These are phyloP conservation scores for Carcharodon carcharias DNA, from an alignment of 2,797 vertebrate genomes.

Conservation along the genomic window DNA sequence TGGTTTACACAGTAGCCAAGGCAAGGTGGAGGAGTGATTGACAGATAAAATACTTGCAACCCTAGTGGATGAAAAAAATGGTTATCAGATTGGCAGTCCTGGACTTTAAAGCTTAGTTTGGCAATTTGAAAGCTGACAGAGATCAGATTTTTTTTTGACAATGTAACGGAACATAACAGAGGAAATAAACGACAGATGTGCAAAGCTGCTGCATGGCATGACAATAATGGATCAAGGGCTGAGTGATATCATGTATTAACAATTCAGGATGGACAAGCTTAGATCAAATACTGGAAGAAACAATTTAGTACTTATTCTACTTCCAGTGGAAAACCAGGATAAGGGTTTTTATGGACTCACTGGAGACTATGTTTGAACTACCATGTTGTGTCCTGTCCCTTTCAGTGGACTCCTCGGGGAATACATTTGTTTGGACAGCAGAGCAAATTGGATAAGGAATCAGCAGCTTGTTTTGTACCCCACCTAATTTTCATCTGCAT, in stretches of 20 bases:
- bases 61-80: neutral
- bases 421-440: neutral
- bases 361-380: neutral
- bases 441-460: neutral
- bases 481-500: neutral
- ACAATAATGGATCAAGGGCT: neutral
- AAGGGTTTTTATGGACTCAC: neutral
- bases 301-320: neutral
- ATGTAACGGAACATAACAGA: neutral
- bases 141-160: neutral
- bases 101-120: neutral
- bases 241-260: neutral
- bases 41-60: neutral
- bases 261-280: neutral
- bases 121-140: neutral
- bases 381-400: neutral
- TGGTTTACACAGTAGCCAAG: neutral
- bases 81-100: conserved; percentile 4
- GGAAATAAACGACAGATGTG: conserved; percentile 3
- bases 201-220: neutral
- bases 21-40: neutral
- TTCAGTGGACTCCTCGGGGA: neutral
- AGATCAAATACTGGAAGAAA: neutral
- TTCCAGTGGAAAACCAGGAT: neutral
- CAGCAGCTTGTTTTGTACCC: neutral